phyloP scores from a whole-genome alignment of 2,797 vertebrate species.

The Morelia viridis region DNA sequence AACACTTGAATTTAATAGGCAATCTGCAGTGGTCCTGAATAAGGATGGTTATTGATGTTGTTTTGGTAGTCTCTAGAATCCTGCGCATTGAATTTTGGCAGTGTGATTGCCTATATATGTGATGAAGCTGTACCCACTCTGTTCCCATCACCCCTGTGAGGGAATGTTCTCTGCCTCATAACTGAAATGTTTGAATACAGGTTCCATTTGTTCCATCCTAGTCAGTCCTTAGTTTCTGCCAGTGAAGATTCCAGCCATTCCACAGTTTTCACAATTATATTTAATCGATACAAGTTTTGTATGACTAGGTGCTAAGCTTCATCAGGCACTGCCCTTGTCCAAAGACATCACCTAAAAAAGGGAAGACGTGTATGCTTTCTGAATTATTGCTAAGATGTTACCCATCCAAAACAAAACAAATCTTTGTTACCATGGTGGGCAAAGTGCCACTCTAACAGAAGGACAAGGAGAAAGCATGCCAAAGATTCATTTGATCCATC shows the following conservation, averaged over 20 bases:
- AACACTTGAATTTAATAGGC: neutral
- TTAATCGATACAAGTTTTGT: slow-evolving; percentile 43
- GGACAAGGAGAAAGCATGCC: slow-evolving; percentile 47
- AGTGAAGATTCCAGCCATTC: neutral
- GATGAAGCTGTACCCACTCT: no score
- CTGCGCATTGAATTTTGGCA: no score
- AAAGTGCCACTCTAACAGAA: slow-evolving; percentile 54
- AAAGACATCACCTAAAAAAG: slow-evolving; percentile 54
- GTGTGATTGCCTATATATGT: no score
- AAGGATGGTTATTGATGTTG: no score
- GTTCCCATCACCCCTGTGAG: no score
- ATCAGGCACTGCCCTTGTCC: slow-evolving; percentile 45
- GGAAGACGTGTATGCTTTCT: slow-evolving; percentile 56
- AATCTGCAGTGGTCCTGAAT: no score
- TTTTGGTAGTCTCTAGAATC: no score
- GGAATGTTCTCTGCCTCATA: neutral
- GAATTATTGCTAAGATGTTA: slow-evolving; percentile 51
- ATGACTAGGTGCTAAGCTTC: slow-evolving; percentile 39
- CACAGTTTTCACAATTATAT: slow-evolving; percentile 51
- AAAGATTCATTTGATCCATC: slow-evolving; percentile 48
- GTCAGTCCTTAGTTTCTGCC: neutral
- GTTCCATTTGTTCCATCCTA: neutral
- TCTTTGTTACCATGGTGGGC: slow-evolving; percentile 43
- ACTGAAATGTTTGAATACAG: neutral
- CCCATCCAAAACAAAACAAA: slow-evolving; percentile 49